These are phyloP conservation scores for Drosophila persimilis DNA, from an alignment of 1,140 invertebrate genomes.

Conservation along the genomic window DNA sequence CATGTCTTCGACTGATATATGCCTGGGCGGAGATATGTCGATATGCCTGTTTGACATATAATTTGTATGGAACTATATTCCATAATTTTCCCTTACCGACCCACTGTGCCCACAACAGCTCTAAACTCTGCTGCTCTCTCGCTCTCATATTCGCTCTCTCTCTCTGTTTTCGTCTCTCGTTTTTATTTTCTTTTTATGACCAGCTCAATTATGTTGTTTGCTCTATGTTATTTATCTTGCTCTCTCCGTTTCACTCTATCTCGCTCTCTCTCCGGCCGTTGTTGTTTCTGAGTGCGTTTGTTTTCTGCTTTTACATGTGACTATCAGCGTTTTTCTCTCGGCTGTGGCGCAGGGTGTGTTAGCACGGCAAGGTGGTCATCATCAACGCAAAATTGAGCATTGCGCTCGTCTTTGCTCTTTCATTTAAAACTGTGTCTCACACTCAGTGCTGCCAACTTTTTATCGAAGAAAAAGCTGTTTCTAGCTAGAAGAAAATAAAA, in stretches of 20 bases:
- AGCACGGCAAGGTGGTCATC: no score
- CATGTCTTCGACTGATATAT: no score
- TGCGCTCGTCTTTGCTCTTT: no score
- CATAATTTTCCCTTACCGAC: not conserved
- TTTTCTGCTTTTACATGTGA: constrained; percentile 26
- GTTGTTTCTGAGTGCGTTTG: constrained; percentile 41
- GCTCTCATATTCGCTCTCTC: constrained; percentile 2
- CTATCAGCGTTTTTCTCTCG: constrained; percentile 1
- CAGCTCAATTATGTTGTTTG: constrained; percentile 1
- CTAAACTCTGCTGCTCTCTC: constrained; percentile 1
- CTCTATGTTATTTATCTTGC: constrained; percentile 23
- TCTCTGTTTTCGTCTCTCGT: constrained; percentile 1
- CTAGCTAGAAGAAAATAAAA: no score
- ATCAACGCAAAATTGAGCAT: no score
- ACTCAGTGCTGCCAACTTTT: no score
- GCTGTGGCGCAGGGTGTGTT: constrained; percentile 22
- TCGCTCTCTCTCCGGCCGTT: constrained; percentile 3
- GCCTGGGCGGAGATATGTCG: no score
- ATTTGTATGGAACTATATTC: no score
- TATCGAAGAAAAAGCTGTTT: no score
- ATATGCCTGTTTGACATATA: no score
- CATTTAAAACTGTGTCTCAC: no score
- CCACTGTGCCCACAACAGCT: constrained; percentile 22
- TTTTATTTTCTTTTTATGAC: constrained; percentile 1
- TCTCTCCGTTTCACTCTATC: not conserved